phyloP scores from a whole-genome alignment of 2,113 vertebrate genomes.

The Lepisosteus oculatus region DNA sequence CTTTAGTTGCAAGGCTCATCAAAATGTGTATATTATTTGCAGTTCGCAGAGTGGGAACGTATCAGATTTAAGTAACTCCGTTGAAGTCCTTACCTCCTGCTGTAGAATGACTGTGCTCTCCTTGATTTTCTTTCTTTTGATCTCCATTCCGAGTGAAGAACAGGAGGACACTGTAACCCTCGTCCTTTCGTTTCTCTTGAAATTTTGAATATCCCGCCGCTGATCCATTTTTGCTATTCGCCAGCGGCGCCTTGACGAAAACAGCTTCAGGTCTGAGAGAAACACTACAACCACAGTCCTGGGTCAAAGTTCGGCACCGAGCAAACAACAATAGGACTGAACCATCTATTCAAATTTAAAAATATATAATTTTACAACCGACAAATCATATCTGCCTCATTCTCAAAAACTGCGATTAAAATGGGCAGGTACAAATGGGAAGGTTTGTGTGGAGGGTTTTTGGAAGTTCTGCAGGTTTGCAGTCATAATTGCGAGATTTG shows the following conservation, averaged over 20 bases:
- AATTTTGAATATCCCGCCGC: constrained; percentile 68
- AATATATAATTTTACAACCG: not conserved
- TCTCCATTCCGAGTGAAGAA: constrained; percentile 69
- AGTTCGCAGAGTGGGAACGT: constrained; percentile 21
- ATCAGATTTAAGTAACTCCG: not conserved
- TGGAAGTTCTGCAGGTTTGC: not conserved
- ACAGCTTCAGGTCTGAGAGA: not conserved
- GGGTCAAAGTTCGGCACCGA: constrained; percentile 17
- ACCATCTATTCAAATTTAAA: constrained; percentile 42
- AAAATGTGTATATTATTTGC: not conserved
- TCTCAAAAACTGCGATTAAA: too few species aligned
- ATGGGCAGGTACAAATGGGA: too few species aligned
- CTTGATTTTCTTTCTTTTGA: constrained; percentile 67
- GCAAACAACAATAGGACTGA: constrained; percentile 33
- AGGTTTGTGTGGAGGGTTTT: not conserved
- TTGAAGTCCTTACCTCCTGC: constrained; percentile 49
- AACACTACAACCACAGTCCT: constrained; percentile 20
- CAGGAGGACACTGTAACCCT: constrained; percentile 44
- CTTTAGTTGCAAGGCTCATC: not conserved
- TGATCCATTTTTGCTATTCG: constrained; percentile 49
- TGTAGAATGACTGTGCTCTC: constrained; percentile 54
- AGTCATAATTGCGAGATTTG: not conserved
- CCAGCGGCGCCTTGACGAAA: constrained; percentile 21
- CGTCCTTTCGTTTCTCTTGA: constrained; percentile 36
- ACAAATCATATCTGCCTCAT: too few species aligned